Evolutionary conservation across 2,888 invertebrate species (phyloP).

Genomic region (Aleiodes alternator): DNA sequence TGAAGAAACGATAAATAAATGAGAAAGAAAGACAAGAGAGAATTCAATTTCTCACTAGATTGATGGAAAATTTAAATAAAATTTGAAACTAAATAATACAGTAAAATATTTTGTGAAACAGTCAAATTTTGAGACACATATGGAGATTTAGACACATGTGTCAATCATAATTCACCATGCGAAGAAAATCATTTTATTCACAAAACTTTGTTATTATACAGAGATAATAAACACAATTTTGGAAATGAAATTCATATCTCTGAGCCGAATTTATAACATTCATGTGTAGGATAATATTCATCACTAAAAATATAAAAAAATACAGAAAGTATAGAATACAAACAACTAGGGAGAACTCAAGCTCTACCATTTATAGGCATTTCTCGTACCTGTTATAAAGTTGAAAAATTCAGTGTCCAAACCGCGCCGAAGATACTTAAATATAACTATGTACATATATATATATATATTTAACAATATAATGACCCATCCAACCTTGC

Average conservation of each 20-base stretch:
- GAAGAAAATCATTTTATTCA: conserved; percentile 17
- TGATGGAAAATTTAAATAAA: not conserved
- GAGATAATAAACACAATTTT: not conserved
- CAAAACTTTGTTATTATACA: not conserved
- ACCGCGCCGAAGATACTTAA: not conserved
- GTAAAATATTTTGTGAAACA: not conserved
- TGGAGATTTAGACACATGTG: conserved; percentile 8
- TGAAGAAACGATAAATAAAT: not conserved
- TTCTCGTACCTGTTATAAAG: conserved; percentile 42
- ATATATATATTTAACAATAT: conserved; percentile 1
- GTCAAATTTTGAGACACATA: conserved; percentile 34
- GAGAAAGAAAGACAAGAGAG: not conserved
- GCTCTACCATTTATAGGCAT: conserved; percentile 35
- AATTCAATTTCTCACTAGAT: not conserved
- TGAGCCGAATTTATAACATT: conserved; percentile 36
- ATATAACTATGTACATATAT: not conserved
- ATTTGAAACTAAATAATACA: not conserved
- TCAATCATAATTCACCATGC: conserved; percentile 3
- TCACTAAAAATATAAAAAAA: not conserved
- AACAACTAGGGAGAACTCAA: conserved; percentile 23
- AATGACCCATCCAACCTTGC: conserved; percentile 22
- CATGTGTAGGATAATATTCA: not conserved
- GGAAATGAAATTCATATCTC: not conserved
- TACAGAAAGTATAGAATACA: not conserved
- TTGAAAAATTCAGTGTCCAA: conserved; percentile 23